phyloP scores from a whole-genome alignment of 1,140 invertebrate species.

The Zaprionus lachaisei region DNA sequence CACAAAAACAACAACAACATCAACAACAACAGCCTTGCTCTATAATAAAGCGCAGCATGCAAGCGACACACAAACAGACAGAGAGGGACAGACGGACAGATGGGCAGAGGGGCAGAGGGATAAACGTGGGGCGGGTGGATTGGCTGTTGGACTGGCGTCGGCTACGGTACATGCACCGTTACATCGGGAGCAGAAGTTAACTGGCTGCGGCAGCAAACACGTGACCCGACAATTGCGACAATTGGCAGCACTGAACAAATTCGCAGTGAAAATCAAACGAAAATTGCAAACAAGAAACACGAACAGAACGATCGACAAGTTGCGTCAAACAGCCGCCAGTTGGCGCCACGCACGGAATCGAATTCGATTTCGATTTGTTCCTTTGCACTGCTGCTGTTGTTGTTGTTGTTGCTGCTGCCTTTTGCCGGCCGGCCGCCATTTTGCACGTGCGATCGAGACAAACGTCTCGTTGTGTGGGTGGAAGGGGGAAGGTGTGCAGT shows the following conservation, averaged over 20 bases:
- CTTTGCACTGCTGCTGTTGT: background rate
- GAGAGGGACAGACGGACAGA: conserved; percentile 13
- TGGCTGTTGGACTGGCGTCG: conserved; percentile 16
- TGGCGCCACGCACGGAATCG: conserved; percentile 23
- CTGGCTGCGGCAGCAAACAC: conserved; percentile 74
- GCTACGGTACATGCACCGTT: conserved; percentile 70
- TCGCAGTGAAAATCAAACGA: conserved; percentile 42
- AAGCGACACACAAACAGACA: conserved; percentile 61
- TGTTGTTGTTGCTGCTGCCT: conserved; percentile 10
- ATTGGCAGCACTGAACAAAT: conserved; percentile 68
- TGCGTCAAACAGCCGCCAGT: conserved; percentile 17
- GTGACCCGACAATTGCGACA: conserved; percentile 79
- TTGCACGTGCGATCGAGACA: conserved; percentile 52
- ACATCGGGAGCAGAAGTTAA: conserved; percentile 81
- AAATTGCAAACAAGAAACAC: conserved; percentile 35
- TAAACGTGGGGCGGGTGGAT: conserved; percentile 9
- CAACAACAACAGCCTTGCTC: conserved; percentile 16
- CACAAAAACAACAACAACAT: conserved; percentile 37
- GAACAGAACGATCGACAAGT: conserved; percentile 23
- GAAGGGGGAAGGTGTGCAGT: too few relatives aligned
- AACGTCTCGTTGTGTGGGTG: background rate
- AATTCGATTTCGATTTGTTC: conserved; percentile 1
- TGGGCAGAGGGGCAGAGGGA: conserved; percentile 7
- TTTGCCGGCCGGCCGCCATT: conserved; percentile 47
- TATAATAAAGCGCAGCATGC: conserved; percentile 77